A percentile compares a stretch with the other conserved stretches of the same genome.
phyloP scores from a whole-genome alignment of 2,113 vertebrate species.

The Herpetotheres cachinnans region DNA sequence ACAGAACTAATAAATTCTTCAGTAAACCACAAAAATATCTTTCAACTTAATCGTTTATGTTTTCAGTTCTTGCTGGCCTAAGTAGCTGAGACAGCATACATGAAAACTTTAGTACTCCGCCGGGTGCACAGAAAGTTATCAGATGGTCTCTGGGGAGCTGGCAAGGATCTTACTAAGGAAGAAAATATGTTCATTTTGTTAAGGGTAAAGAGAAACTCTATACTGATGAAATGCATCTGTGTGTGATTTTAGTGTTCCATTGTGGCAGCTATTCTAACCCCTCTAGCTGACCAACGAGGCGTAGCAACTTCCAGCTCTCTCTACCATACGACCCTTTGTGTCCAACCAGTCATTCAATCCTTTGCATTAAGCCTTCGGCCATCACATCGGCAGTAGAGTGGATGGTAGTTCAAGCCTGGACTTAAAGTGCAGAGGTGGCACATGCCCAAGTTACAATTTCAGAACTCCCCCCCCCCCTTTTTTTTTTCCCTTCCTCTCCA shows the following conservation, averaged over 20 bases:
- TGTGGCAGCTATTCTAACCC: not conserved
- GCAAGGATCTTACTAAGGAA: not conserved
- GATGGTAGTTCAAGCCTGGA: not conserved
- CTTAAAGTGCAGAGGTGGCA: not conserved
- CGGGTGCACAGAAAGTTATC: accelerated
- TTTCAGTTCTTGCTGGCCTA: not conserved
- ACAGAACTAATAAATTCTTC: not conserved
- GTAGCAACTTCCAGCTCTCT: not conserved
- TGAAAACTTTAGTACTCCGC: not conserved
- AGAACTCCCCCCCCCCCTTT: not conserved
- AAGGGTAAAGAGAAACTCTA: not conserved
- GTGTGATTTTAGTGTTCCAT: not conserved
- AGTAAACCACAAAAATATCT: not conserved
- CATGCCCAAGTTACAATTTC: not conserved
- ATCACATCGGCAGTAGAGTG: not conserved
- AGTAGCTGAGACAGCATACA: accelerated
- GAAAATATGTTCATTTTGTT: not conserved
- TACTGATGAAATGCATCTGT: not conserved
- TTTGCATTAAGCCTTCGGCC: not conserved
- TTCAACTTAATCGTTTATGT: not conserved
- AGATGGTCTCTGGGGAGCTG: not conserved
- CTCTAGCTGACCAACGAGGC: not conserved
- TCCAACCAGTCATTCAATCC: not conserved
- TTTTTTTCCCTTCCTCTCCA: not conserved
- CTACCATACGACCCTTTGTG: not conserved